Evolutionary conservation across 2,888 invertebrate genomes (phyloP).

Genomic region (Hedya salicella): DNA sequence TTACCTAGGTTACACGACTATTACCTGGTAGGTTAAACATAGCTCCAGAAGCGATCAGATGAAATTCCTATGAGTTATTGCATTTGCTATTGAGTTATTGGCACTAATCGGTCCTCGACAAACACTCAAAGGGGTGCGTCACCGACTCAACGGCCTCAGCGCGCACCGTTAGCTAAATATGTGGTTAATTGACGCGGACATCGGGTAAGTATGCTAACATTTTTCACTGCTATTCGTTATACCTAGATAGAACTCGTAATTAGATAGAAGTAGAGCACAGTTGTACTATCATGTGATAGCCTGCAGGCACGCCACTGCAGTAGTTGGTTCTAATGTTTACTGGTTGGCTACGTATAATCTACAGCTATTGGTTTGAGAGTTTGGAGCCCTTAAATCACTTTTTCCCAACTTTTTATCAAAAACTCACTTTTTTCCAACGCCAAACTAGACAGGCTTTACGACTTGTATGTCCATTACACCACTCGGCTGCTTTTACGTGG

Average conservation of each 20-base stretch:
- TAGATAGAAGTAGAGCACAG: slow-evolving; percentile 46
- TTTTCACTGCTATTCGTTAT: slow-evolving; percentile 57
- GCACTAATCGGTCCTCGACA: slow-evolving; percentile 28
- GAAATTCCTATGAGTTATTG: slow-evolving; percentile 28
- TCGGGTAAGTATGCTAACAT: slow-evolving; percentile 52
- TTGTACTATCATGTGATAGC: not conserved
- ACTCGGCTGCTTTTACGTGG: no score
- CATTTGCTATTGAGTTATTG: slow-evolving; percentile 33
- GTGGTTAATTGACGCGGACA: slow-evolving; percentile 53
- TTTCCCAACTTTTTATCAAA: no score
- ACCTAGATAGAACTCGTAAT: slow-evolving; percentile 48
- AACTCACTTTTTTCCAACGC: no score
- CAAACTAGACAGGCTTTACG: no score
- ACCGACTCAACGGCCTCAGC: not conserved
- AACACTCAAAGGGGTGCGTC: slow-evolving; percentile 10
- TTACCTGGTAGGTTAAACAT: slow-evolving; percentile 29
- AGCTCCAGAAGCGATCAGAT: slow-evolving; percentile 12
- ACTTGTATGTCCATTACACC: no score
- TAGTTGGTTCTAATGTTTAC: no score
- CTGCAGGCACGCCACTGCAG: no score
- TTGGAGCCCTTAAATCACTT: no score
- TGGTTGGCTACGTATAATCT: no score
- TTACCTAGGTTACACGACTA: slow-evolving; percentile 6
- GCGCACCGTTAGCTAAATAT: slow-evolving; percentile 57
- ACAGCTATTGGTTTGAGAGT: no score